A percentile compares a stretch with the other conserved stretches of the same genome.
Conservation (phyloP, 2,113 vertebrate genomes). For the Aramus guarauna region DNA sequence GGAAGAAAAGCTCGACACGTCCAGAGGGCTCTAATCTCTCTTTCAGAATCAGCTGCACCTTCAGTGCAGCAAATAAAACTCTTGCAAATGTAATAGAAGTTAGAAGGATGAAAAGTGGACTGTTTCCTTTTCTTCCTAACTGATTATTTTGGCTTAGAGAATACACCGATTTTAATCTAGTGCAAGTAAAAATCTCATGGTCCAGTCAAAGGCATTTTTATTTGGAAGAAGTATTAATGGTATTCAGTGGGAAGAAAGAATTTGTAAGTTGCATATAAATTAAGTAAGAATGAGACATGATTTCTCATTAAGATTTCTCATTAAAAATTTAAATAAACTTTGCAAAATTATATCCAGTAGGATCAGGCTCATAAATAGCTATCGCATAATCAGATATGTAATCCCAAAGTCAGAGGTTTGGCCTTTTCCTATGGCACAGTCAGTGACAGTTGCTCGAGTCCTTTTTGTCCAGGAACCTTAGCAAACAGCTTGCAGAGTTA, state of each 20-base stretch:
- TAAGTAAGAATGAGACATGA: slow-evolving; percentile 1
- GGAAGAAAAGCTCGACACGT: not conserved
- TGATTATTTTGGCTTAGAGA: not conserved
- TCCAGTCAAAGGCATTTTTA: not conserved
- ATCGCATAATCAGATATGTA: slow-evolving; percentile 20
- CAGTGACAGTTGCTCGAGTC: not conserved
- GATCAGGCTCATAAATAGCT: not conserved
- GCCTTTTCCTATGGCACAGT: not conserved
- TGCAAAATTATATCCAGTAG: not conserved
- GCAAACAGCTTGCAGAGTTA: slow-evolving; percentile 54
- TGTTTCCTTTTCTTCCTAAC: not conserved
- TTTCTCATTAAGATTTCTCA: not conserved
- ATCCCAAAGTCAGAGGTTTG: slow-evolving; percentile 42
- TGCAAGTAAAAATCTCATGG: not conserved
- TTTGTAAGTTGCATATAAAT: not conserved
- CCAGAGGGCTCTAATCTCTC: not conserved
- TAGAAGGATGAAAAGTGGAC: not conserved
- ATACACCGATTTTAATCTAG: not conserved
- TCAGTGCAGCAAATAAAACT: not conserved
- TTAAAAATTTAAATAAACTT: slow-evolving; percentile 2
- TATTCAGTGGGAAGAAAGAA: not conserved
- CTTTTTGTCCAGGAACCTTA: slow-evolving; percentile 7
- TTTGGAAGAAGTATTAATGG: not conserved
- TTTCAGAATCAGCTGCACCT: not conserved
- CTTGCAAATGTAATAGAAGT: not conserved